Percentiles rank a stretch among this genome's conserved stretches.
These are phyloP conservation scores for Octonoba sinensis DNA, from an alignment of 2,888 invertebrate species.

Conservation along the genomic window DNA sequence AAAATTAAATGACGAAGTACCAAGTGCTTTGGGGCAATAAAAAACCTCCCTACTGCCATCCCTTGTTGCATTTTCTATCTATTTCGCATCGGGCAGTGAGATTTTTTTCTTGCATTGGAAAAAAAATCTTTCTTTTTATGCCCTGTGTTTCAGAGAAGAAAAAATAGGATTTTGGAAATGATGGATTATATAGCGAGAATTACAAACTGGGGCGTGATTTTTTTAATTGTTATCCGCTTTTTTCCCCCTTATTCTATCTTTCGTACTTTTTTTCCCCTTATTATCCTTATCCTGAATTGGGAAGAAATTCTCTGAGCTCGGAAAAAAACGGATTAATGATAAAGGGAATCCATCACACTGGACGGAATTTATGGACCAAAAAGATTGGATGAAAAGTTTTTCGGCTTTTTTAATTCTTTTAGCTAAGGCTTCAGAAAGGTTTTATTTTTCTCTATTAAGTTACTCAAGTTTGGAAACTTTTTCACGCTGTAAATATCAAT, in stretches of 20 bases:
- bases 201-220: conserved; percentile 64
- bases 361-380: conserved; percentile 63
- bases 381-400: conserved; percentile 46
- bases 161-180: conserved; percentile 46
- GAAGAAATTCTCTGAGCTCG: conserved; percentile 45
- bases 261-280: not conserved
- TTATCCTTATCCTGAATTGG: conserved; percentile 36
- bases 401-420: conserved; percentile 19
- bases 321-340: conserved; percentile 60
- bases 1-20: conserved; percentile 8
- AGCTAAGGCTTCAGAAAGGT: not conserved
- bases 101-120: conserved; percentile 36
- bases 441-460: conserved; percentile 42
- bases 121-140: conserved; percentile 49
- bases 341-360: conserved; percentile 60
- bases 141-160: conserved; percentile 55
- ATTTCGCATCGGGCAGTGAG: conserved; percentile 58
- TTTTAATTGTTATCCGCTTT: conserved; percentile 63
- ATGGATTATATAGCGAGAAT: conserved; percentile 63
- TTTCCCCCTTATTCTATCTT: conserved; percentile 31
- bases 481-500: conserved; percentile 50
- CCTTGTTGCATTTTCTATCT: conserved; percentile 55
- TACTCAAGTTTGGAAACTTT: conserved; percentile 33
- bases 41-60: conserved; percentile 11
- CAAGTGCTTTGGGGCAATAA: conserved; percentile 5